phyloP scores from a whole-genome alignment of 2,113 vertebrate species.

The Ceyx melanurus region DNA sequence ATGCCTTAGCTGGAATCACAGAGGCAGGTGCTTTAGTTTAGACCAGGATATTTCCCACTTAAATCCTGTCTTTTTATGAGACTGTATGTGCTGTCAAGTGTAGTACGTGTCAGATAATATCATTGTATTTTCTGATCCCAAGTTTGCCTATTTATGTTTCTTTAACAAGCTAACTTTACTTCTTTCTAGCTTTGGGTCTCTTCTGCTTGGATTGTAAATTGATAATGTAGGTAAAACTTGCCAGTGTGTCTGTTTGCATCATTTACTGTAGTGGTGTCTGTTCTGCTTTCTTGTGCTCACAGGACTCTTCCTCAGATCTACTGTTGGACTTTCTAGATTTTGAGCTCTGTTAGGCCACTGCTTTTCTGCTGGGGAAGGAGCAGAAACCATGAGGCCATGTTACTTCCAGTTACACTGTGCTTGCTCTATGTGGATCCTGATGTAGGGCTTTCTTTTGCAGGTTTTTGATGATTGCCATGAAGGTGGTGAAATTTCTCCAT shows the following conservation, averaged over 20 bases:
- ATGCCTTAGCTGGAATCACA: neutral
- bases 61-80: neutral
- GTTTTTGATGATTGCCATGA: constrained; percentile 97
- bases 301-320: neutral
- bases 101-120: neutral
- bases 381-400: neutral
- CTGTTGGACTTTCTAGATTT: neutral
- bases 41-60: neutral
- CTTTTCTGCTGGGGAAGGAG: neutral
- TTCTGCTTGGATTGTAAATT: neutral
- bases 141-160: neutral
- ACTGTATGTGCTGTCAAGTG: neutral
- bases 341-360: neutral
- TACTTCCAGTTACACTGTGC: neutral
- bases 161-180: neutral
- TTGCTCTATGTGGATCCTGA: neutral
- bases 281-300: neutral
- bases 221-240: neutral
- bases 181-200: neutral
- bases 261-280: neutral
- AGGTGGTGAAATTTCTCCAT: constrained; percentile 95
- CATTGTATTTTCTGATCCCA: neutral
- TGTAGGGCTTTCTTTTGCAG: constrained; percentile 70
- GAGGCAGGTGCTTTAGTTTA: neutral
- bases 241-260: neutral